These are phyloP conservation scores for Micronycteris hirsuta DNA, from an alignment of 2,113 vertebrate species.

Conservation along the genomic window DNA sequence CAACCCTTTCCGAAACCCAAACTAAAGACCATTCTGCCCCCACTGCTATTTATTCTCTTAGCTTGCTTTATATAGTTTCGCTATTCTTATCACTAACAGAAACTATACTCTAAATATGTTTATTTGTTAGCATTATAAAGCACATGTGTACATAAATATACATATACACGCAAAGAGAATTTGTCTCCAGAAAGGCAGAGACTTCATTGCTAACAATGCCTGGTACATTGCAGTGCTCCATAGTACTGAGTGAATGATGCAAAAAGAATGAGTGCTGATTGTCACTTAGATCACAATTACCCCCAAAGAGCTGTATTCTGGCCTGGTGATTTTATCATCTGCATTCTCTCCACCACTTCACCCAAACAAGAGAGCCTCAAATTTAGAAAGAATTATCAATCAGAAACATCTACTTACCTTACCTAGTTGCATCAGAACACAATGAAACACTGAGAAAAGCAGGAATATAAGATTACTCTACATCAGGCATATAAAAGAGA, in stretches of 20 bases:
- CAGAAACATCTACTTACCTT: background rate
- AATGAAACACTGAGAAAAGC: background rate
- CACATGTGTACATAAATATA: background rate
- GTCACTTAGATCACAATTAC: background rate
- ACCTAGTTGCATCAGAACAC: background rate
- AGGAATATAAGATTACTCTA: background rate
- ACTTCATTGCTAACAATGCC: background rate
- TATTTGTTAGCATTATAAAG: background rate
- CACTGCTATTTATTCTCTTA: background rate
- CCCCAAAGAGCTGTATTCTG: background rate
- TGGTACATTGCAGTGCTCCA: background rate
- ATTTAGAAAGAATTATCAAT: background rate
- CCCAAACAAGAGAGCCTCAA: background rate
- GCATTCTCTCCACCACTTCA: background rate
- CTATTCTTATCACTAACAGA: background rate
- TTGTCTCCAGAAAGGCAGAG: background rate
- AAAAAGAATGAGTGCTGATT: background rate
- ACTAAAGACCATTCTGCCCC: background rate
- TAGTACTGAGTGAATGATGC: background rate
- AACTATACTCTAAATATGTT: background rate
- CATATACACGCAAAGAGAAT: background rate
- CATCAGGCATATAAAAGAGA: background rate
- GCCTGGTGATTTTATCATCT: background rate
- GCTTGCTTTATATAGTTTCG: background rate
- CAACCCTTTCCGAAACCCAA: background rate